Conservation (phyloP, 2,113 vertebrate genomes). For the Cygnus buccinator region DNA sequence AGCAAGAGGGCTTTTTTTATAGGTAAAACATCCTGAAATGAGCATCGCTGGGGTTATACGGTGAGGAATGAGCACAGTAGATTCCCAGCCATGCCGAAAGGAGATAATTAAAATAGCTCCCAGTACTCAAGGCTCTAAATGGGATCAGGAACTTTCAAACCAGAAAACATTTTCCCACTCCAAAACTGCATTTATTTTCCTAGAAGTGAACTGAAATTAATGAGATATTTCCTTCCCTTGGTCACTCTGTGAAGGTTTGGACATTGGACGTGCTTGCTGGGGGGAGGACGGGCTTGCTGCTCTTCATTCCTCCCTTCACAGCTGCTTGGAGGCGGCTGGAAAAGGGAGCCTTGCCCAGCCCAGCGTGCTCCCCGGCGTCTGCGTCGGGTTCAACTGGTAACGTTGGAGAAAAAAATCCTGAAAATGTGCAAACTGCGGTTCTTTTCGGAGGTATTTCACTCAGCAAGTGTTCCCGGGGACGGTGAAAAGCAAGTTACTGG, state of each 20-base stretch:
- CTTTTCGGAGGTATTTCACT: background rate
- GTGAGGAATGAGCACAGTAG: background rate
- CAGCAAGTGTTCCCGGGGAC: background rate
- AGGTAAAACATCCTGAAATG: background rate
- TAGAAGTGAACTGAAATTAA: background rate
- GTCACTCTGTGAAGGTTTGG: background rate
- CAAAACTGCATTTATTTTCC: background rate
- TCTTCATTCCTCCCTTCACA: background rate
- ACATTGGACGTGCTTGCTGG: background rate
- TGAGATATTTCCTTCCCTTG: background rate
- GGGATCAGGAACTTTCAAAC: background rate
- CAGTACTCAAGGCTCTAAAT: background rate
- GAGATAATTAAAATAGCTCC: background rate
- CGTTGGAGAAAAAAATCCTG: background rate
- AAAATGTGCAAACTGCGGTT: background rate
- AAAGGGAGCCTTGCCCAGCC: background rate
- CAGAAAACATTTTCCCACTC: background rate
- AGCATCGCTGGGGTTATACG: background rate
- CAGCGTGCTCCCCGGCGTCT: background rate
- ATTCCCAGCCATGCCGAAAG: background rate
- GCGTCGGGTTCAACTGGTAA: fast-evolving
- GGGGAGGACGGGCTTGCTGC: background rate
- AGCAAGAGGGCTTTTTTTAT: background rate
- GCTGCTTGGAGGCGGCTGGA: background rate
- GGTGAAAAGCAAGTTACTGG: background rate